Evolutionary conservation across 2,888 invertebrate species (phyloP).

Genomic region (Graphium colonna): DNA sequence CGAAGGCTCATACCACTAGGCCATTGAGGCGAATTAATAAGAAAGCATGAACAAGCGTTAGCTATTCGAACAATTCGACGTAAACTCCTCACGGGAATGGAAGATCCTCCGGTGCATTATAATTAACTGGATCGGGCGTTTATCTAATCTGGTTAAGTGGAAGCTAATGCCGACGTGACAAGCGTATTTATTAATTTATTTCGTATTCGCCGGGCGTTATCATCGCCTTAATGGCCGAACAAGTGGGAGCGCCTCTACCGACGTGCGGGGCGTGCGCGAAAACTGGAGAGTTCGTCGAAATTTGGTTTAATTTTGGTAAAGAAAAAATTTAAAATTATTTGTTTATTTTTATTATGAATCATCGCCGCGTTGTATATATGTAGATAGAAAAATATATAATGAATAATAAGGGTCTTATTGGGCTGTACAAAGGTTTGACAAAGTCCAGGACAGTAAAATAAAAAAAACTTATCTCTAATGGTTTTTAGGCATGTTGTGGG

Average conservation of each 20-base stretch:
- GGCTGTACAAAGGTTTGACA: no score
- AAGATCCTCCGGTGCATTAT: slow-evolving; percentile 29
- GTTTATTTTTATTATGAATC: no score
- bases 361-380: no score
- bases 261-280: slow-evolving; percentile 29
- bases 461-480: no score
- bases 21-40: no score
- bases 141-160: slow-evolving; percentile 70
- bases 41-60: slow-evolving; percentile 7
- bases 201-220: slow-evolving; percentile 40
- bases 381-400: no score
- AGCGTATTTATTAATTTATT: slow-evolving; percentile 56
- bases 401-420: no score
- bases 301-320: no score
- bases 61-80: slow-evolving; percentile 11
- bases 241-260: slow-evolving; percentile 56
- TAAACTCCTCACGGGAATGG: slow-evolving; percentile 10
- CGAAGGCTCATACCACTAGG: no score
- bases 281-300: slow-evolving; percentile 21
- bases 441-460: no score
- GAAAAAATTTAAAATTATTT: no score
- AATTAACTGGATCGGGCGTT: slow-evolving; percentile 34
- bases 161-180: slow-evolving; percentile 63
- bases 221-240: slow-evolving; percentile 59
- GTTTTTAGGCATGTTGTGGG: no score